Conservation (phyloP, 2,888 invertebrate species). For the Xestia c-nigrum region DNA sequence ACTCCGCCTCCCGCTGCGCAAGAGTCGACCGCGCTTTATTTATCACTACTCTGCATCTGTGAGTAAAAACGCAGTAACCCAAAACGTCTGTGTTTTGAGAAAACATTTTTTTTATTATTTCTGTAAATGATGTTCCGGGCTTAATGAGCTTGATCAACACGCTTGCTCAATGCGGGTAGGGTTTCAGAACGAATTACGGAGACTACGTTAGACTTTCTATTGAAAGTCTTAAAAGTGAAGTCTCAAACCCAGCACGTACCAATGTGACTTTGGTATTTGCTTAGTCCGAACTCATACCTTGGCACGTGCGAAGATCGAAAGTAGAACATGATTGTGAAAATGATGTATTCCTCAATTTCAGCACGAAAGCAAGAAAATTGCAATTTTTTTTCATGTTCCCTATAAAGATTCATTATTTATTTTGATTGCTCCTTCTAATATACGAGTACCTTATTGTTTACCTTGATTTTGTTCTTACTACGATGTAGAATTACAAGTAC, state of each 20-base stretch:
- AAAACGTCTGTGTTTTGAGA: neutral
- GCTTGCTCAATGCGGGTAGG: neutral
- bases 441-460: no score
- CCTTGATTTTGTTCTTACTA: no score
- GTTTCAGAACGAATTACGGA: no score
- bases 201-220: neutral
- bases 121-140: neutral
- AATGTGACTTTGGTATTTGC: neutral
- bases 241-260: no score
- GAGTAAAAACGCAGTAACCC: neutral
- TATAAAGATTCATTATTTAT: neutral
- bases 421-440: neutral
- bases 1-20: constrained; percentile 77
- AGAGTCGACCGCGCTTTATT: constrained; percentile 60
- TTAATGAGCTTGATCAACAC: neutral
- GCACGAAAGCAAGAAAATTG: neutral
- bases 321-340: no score
- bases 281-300: neutral
- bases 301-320: neutral
- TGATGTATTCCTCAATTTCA: neutral
- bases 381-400: neutral
- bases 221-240: neutral
- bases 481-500: no score
- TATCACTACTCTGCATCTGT: constrained; percentile 21
- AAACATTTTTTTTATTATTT: neutral